These are phyloP conservation scores for Sinocyclocheilus grahami DNA, from an alignment of 2,113 vertebrate species.

Conservation along the genomic window DNA sequence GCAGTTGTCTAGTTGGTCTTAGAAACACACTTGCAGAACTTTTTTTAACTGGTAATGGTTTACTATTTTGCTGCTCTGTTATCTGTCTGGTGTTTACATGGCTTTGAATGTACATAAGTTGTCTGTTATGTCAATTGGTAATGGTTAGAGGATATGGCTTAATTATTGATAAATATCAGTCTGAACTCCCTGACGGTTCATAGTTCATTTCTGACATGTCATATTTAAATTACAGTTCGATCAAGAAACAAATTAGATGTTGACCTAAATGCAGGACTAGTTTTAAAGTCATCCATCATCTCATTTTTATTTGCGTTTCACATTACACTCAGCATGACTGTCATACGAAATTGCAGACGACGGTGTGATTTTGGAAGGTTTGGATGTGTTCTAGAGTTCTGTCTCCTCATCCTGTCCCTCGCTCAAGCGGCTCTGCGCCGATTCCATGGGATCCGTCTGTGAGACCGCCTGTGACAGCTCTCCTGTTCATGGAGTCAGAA, in stretches of 20 bases:
- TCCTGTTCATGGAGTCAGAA: conserved; percentile 73
- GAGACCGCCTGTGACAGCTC: conserved; percentile 70
- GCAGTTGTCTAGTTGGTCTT: background rate
- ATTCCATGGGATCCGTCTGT: conserved; percentile 62
- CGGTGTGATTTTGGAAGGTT: background rate
- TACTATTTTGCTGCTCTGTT: conserved; percentile 5
- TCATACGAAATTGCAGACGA: background rate
- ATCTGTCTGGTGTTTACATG: background rate
- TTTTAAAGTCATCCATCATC: conserved; percentile 9
- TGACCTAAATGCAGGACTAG: background rate
- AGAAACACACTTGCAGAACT: conserved; percentile 1
- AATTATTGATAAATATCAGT: conserved; percentile 26
- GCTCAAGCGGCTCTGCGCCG: conserved; percentile 40
- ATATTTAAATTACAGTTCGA: background rate
- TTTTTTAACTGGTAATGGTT: conserved; percentile 8
- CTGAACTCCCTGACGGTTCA: background rate
- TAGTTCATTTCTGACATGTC: background rate
- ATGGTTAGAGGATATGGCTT: background rate
- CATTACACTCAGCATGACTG: background rate
- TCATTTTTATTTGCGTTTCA: conserved; percentile 1
- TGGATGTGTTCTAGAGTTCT: conserved; percentile 58
- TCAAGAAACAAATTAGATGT: background rate
- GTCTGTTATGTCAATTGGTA: conserved; percentile 2
- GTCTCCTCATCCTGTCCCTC: conserved; percentile 55
- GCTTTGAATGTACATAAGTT: conserved; percentile 1